These are phyloP conservation scores for Columba janthina DNA, from an alignment of 2,113 vertebrate species.

Conservation along the genomic window DNA sequence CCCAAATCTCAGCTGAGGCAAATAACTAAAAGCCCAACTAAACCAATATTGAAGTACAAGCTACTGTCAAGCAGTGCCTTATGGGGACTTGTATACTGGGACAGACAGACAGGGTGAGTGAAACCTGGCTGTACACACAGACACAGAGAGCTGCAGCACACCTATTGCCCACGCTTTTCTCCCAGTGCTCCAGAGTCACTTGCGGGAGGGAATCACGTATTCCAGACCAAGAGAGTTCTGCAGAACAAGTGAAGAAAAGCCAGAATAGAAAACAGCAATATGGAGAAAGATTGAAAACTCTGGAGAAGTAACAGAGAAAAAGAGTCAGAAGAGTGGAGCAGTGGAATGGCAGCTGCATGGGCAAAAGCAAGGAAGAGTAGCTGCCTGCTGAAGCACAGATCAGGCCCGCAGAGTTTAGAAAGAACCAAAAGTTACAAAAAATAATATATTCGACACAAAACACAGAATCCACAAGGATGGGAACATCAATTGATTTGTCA, in stretches of 20 bases:
- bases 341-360: neutral
- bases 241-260: neutral
- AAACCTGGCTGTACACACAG: neutral
- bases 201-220: neutral
- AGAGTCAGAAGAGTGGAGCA: neutral
- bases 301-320: neutral
- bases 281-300: neutral
- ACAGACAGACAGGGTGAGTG: neutral
- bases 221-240: neutral
- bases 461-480: neutral
- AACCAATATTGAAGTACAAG: neutral
- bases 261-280: neutral
- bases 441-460: neutral
- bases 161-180: neutral
- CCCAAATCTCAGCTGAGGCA: neutral
- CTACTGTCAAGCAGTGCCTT: neutral
- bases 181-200: neutral
- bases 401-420: neutral
- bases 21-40: neutral
- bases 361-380: neutral
- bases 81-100: fast-evolving
- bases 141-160: neutral
- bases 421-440: neutral
- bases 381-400: neutral
- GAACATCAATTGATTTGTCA: neutral